phyloP scores from a whole-genome alignment of 2,888 invertebrate species.

The Pammene fasciana region DNA sequence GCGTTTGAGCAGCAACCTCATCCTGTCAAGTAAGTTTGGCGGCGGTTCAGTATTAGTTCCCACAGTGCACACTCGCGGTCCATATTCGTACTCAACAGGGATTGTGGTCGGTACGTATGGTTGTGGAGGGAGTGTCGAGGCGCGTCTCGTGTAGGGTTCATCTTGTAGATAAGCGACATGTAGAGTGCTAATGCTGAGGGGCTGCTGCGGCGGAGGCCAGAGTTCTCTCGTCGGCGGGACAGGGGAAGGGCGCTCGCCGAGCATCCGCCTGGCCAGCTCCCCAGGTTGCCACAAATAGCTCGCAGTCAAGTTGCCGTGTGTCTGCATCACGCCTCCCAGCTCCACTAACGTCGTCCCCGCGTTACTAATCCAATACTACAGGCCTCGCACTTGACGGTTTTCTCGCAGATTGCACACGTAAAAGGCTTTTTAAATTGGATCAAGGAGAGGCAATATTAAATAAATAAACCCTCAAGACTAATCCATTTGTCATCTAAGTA shows the following conservation, averaged over 20 bases:
- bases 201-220: conserved; percentile 71
- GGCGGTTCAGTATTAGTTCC: conserved; percentile 77
- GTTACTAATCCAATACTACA: conserved; percentile 72
- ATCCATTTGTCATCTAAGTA: conserved; percentile 46
- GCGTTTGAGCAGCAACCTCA: conserved; percentile 61
- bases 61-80: conserved; percentile 67
- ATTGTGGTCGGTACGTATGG: conserved; percentile 58
- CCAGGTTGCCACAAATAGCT: conserved; percentile 81
- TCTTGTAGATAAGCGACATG: conserved; percentile 75
- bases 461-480: conserved; percentile 50
- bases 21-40: conserved; percentile 58
- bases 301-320: conserved; percentile 76
- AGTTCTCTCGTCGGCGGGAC: conserved; percentile 76
- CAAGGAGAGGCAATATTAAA: conserved; percentile 59
- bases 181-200: conserved; percentile 75
- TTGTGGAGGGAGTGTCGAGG: conserved; percentile 68
- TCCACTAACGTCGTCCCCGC: conserved; percentile 65
- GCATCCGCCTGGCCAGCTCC: conserved; percentile 75
- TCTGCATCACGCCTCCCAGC: conserved; percentile 71
- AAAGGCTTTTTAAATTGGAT: conserved; percentile 70
- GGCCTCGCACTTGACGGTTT: conserved; percentile 76
- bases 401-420: conserved; percentile 63
- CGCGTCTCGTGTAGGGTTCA: conserved; percentile 63
- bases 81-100: conserved; percentile 54
- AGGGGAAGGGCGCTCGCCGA: conserved; percentile 75